Percentiles rank a stretch among this genome's conserved stretches.
Conservation (phyloP, 2,888 invertebrate species). For the Ceramica pisi region DNA sequence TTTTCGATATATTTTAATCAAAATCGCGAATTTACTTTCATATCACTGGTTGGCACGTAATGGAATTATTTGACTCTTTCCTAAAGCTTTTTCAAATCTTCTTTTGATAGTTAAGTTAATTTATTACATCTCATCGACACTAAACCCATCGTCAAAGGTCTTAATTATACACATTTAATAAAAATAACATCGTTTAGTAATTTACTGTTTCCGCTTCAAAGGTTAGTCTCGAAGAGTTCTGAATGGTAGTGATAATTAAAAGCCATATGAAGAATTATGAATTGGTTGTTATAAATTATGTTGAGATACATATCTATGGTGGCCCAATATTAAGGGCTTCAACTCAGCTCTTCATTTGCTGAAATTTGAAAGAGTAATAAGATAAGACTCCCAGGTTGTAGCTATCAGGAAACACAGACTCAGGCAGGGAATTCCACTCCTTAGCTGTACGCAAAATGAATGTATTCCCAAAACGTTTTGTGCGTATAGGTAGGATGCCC, state of each 20-base stretch:
- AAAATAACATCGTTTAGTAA: constrained; percentile 2
- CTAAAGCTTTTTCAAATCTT: not conserved
- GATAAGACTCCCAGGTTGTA: too few species aligned
- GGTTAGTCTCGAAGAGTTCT: not conserved
- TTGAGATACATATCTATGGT: too few species aligned
- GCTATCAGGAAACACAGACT: too few species aligned
- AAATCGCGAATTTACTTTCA: not conserved
- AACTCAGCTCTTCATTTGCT: not conserved
- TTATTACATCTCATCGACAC: not conserved
- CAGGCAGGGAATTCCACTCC: too few species aligned
- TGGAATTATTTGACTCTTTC: not conserved
- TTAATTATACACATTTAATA: constrained; percentile 9
- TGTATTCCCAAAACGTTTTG: too few species aligned
- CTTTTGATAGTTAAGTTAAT: not conserved
- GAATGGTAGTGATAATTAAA: not conserved
- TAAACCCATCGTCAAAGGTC: not conserved
- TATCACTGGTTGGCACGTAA: not conserved
- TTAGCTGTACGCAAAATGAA: too few species aligned
- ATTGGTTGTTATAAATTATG: not conserved
- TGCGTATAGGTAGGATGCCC: too few species aligned
- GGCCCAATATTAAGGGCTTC: not conserved
- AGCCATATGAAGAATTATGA: not conserved
- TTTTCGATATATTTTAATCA: not conserved
- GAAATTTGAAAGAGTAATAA: not conserved
- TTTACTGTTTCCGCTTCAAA: constrained; percentile 14